Evolutionary conservation across 2,888 invertebrate genomes (phyloP).

Genomic region (Mythimna impura): DNA sequence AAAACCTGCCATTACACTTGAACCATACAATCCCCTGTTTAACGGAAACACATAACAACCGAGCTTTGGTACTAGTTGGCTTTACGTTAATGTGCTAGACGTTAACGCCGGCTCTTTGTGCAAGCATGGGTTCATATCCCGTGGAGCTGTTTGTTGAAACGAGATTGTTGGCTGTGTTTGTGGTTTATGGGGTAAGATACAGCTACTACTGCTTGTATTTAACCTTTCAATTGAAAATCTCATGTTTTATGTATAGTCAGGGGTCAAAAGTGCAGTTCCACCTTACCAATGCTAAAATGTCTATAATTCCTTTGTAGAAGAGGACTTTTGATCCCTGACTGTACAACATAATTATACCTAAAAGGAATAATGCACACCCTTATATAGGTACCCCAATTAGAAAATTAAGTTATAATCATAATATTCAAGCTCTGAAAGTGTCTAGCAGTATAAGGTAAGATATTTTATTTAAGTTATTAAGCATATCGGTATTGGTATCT

Average conservation of each 20-base stretch:
- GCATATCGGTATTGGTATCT: too few relatives aligned
- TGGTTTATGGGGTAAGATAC: neutral
- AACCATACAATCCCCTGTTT: slow-evolving; percentile 10
- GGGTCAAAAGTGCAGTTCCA: too few relatives aligned
- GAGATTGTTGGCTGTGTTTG: neutral
- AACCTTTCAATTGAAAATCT: neutral
- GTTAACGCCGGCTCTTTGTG: slow-evolving; percentile 40
- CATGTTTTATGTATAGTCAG: neutral
- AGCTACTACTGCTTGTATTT: neutral
- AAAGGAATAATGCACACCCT: too few relatives aligned
- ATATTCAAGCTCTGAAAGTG: too few relatives aligned
- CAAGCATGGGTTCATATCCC: slow-evolving; percentile 18
- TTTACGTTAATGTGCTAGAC: slow-evolving; percentile 66
- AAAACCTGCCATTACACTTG: slow-evolving; percentile 9
- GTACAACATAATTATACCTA: too few relatives aligned
- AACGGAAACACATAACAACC: slow-evolving; percentile 24
- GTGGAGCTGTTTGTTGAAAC: neutral
- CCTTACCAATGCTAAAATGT: too few relatives aligned
- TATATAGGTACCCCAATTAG: too few relatives aligned
- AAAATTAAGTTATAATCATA: too few relatives aligned
- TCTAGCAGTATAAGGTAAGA: too few relatives aligned
- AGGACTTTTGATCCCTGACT: too few relatives aligned
- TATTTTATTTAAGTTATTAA: too few relatives aligned
- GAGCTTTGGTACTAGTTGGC: slow-evolving; percentile 34
- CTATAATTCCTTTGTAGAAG: too few relatives aligned